Evolutionary conservation across 2,888 invertebrate genomes (phyloP), one percentile per base, ranked within the genome.

Genomic region (Aleiodes leptofemur): DNA sequence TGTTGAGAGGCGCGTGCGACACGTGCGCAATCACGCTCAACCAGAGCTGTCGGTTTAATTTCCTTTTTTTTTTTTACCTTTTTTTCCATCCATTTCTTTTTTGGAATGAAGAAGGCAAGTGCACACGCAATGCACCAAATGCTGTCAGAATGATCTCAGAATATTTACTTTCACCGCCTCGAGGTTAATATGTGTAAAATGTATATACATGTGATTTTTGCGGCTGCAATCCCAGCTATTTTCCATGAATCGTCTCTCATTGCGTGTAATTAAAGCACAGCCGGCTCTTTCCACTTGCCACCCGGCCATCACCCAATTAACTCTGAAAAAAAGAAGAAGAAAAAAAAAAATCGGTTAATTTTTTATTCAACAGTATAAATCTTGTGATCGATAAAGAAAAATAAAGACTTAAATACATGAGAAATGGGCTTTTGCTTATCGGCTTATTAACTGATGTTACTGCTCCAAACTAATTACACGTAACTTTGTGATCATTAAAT

Each of bases 21-120:
- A 79, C 80, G 79, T 79, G 82, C 82, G 78, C 81, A 83, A 83
- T 83, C 81, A 79, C 80, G 77, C 59, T 79, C 72, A 77, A 73
- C 77, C 69, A 77, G 71, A 80, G 82, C 81, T 82, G 79, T 82
- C 80, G 77, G 43, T 43, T 43, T 43, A 43, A 43, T 43, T 59
- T 13, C 68, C 69, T 51, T 71, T 6, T 34, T 34, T 6, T 3
- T 34, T 6, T 6, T 34, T 34, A 23, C 34, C 34, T 34, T 34
- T 34, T 34, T 76, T 76, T 71, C 55, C 61, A 72, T 53, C 43
- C 50, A 69, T 71, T 57, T 61, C 14, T 69, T 57, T 23, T 51
- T 69, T 59, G 56, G 68, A 38, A 69, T 69, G 74, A 61, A 23
- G 64, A 50, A 34, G 23, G 34, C 71, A 74, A 74, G 78, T 75